A percentile compares a stretch with the other conserved stretches of the same genome.
These are phyloP conservation scores for Latrodectus hesperus DNA, from an alignment of 2,888 invertebrate genomes.

Conservation along the genomic window DNA sequence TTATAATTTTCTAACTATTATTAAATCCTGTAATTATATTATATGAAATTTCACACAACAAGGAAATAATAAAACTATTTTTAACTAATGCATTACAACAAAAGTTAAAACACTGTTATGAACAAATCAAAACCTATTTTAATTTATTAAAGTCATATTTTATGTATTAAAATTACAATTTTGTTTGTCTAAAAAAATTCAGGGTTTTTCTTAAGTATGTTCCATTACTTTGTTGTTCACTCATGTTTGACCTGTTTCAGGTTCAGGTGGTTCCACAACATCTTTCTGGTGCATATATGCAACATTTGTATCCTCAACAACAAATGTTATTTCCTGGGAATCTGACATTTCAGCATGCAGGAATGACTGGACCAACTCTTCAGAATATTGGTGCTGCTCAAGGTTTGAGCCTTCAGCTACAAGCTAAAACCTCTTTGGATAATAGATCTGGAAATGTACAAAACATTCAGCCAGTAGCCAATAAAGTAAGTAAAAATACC, in stretches of 20 bases:
- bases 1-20: too few species aligned
- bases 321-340: slow-evolving; percentile 83
- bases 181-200: too few species aligned
- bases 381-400: slow-evolving; percentile 59
- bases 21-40: too few species aligned
- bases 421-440: slow-evolving; percentile 76
- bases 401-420: slow-evolving; percentile 85
- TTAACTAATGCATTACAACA: too few species aligned
- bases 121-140: too few species aligned
- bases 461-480: slow-evolving; percentile 54
- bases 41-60: too few species aligned
- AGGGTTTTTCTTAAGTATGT: too few species aligned
- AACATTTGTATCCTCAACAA: slow-evolving; percentile 86
- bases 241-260: slow-evolving; percentile 70
- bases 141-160: too few species aligned
- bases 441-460: slow-evolving; percentile 41
- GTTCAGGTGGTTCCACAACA: slow-evolving; percentile 88
- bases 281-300: slow-evolving; percentile 84
- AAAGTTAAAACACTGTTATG: too few species aligned
- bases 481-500: slow-evolving; percentile 30
- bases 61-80: too few species aligned
- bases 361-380: slow-evolving; percentile 46
- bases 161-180: too few species aligned
- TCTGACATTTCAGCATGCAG: slow-evolving; percentile 82
- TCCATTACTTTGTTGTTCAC: too few species aligned